phyloP scores from a whole-genome alignment of 2,888 invertebrate genomes.

The Macrostomum cliftonense region DNA sequence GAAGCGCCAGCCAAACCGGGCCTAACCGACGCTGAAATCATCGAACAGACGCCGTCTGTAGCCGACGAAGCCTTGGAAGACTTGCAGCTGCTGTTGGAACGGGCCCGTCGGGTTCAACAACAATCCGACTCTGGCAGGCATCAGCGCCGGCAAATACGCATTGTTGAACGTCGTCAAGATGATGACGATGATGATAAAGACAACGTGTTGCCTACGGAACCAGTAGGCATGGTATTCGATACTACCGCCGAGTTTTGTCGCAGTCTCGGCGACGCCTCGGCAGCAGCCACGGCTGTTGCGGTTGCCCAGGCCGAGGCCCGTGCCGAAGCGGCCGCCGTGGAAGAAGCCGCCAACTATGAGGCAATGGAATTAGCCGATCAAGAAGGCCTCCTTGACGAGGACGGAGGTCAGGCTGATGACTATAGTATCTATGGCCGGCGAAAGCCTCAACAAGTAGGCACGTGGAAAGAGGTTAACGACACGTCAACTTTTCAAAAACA shows the following conservation, averaged over 20 bases:
- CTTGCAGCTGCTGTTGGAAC: no score
- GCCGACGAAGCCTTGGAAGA: no score
- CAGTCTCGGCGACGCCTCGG: constrained; percentile 76
- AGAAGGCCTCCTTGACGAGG: neutral
- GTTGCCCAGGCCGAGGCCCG: neutral
- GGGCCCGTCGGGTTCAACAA: no score
- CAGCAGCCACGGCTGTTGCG: constrained; percentile 43
- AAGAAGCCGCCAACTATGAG: neutral
- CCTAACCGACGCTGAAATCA: no score
- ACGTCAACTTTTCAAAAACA: no score
- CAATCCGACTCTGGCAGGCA: no score
- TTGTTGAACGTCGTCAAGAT: neutral
- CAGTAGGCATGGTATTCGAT: constrained; percentile 57
- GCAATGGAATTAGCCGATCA: neutral
- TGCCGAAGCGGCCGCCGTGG: neutral
- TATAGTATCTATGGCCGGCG: neutral
- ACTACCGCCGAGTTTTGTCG: constrained; percentile 90
- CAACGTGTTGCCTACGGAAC: constrained; percentile 23
- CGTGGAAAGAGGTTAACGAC: neutral
- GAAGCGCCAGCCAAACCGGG: no score
- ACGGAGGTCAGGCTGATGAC: neutral
- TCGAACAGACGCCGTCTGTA: no score
- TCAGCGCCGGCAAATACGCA: no score
- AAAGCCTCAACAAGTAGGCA: neutral
- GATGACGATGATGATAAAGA: constrained; percentile 6